Evolutionary conservation across 2,113 vertebrate species (phyloP).

Genomic region (Tupaia chinensis): DNA sequence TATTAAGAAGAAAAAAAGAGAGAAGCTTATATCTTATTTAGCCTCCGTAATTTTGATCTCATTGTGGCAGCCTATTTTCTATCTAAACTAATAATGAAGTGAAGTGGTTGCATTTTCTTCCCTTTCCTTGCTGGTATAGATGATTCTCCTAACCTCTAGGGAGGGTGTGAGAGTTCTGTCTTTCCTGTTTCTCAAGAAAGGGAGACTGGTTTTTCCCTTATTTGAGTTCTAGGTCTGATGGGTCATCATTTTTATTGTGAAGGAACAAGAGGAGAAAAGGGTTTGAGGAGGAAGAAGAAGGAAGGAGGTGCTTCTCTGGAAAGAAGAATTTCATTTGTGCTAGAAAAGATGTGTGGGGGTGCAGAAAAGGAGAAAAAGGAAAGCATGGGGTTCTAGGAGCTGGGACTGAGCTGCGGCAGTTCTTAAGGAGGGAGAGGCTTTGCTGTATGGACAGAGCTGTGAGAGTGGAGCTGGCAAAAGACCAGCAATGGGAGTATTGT

Average conservation of each 20-base stretch:
- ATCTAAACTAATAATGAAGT: neutral
- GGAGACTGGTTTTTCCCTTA: neutral
- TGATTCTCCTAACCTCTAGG: neutral
- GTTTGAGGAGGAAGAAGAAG: neutral
- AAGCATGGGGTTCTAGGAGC: neutral
- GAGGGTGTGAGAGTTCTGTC: neutral
- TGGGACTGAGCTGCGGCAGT: neutral
- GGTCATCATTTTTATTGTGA: neutral
- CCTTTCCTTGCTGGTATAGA: neutral
- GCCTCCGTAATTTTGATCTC: neutral
- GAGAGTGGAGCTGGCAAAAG: neutral
- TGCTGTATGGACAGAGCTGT: neutral
- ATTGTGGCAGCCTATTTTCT: neutral
- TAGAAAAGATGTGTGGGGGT: neutral
- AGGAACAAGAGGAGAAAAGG: neutral
- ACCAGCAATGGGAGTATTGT: neutral
- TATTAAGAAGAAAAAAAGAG: neutral
- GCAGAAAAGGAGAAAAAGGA: neutral
- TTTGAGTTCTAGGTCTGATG: neutral
- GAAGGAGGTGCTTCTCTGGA: neutral
- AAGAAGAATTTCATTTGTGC: constrained; percentile 5
- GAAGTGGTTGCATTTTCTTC: neutral
- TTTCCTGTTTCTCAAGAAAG: neutral
- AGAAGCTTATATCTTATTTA: neutral
- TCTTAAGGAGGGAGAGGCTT: neutral